These are phyloP conservation scores for Bombus soroeensis DNA, from an alignment of 1,140 invertebrate genomes.

Conservation along the genomic window DNA sequence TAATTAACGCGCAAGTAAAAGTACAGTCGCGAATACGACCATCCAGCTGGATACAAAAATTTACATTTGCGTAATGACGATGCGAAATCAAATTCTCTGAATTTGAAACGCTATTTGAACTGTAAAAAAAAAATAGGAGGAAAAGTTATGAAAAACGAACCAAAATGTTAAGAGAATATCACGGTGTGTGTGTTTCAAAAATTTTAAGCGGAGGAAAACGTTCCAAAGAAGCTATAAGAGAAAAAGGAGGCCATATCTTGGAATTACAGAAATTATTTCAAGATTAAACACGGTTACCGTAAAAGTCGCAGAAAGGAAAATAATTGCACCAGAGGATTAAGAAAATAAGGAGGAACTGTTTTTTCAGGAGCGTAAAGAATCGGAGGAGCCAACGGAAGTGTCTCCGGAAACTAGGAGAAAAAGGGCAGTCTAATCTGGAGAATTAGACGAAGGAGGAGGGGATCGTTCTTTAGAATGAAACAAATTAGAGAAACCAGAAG, in stretches of 20 bases:
- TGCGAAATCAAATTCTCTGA: neutral
- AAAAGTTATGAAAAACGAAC: neutral
- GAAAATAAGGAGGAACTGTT: neutral
- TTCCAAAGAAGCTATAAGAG: too few relatives aligned
- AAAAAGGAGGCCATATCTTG: neutral
- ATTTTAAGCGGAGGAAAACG: neutral
- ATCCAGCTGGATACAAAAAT: neutral
- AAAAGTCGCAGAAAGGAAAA: neutral
- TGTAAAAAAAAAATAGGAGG: too few relatives aligned
- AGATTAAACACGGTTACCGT: neutral
- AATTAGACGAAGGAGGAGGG: neutral
- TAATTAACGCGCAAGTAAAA: conserved; percentile 28
- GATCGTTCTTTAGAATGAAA: neutral
- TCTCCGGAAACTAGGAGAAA: neutral
- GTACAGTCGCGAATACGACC: neutral
- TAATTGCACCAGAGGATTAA: neutral
- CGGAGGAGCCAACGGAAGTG: too few relatives aligned
- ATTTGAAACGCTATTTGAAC: neutral
- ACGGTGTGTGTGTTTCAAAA: neutral
- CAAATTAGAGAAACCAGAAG: neutral
- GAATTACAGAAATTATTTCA: neutral
- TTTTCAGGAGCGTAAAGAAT: neutral
- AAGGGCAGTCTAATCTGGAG: neutral
- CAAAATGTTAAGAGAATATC: neutral
- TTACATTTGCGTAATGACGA: neutral